Base-by-base conservation (phyloP, 2,888 invertebrate species). In the Microplitis manilae region DNA sequence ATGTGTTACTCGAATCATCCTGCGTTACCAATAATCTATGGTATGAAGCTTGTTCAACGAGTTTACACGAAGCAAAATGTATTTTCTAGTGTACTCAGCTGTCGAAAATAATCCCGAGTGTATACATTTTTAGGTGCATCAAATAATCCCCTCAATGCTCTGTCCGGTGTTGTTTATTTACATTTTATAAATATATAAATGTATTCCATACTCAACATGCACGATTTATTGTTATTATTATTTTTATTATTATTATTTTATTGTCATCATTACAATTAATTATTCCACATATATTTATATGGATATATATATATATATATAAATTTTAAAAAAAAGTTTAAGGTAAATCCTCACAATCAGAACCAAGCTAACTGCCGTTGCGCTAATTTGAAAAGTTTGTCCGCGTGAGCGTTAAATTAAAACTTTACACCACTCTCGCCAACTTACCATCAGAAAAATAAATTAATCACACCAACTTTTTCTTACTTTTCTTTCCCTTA, bases 321-420 rank as follows among this genome's bases (percentile, higher is more conserved):
- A 59, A 50, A 50, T 60, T 40, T 13, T 17, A n/a, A 40, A 2
- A 41, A 73, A 67, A 72, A 59, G 20, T 30, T 30, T 30, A 30
- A 30, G 60, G 74, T 70, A 73, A 80, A 77, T 77, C 61, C 20
- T 73, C 59, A 20, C 62, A 79, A 80, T 80, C 77, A 71, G 70
- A 70, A 79, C 72, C 72, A 61, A 61, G 40, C 59, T 50, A 17
- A 65, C n/a, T 62, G 71, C 59, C 77, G 74, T 77, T 39, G 39
- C 71, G 74, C 76, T 75, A 77, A 76, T 80, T 68, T 72, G 75
- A 76, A 79, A 79, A 79, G 74, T 79, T 79, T 80, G 9, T 67
- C 38, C 39, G 73, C 68, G 39, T 68, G 41, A 75, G 61, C 70
- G 69, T 75, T 64, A 70, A 69, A 73, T 78, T 61, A 70, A 79